Evolutionary conservation across 53 echinoderm and acorn worm species (phyloP).

Genomic region (Patiria pectinifera): DNA sequence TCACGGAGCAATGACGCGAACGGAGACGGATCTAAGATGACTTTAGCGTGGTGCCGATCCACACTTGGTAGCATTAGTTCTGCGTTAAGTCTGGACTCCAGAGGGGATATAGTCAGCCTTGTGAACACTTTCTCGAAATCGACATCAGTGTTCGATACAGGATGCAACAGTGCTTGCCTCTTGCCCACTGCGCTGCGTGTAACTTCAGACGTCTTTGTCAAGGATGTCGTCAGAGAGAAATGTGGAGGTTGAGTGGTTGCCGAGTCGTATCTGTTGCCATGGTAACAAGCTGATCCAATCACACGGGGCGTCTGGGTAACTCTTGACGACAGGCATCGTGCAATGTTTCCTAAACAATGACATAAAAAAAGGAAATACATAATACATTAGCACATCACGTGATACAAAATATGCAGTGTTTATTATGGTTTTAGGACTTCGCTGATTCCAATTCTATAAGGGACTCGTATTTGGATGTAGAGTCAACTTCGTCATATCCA

Average conservation of each 20-base stretch:
- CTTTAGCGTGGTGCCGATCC: neutral
- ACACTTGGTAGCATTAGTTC: constrained; percentile 39
- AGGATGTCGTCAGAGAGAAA: neutral
- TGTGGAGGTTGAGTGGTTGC: constrained; percentile 21
- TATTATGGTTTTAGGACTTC: too few species aligned
- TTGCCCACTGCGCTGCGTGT: neutral
- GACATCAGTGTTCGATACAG: neutral
- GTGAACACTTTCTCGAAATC: constrained; percentile 29
- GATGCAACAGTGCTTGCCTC: neutral
- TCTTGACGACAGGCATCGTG: constrained; percentile 28
- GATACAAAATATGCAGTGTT: too few species aligned
- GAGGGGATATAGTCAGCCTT: constrained; percentile 55
- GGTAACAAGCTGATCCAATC: neutral
- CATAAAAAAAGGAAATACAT: neutral
- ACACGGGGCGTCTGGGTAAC: constrained; percentile 2
- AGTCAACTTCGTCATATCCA: too few species aligned
- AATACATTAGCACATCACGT: neutral
- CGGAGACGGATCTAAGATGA: constrained; percentile 70
- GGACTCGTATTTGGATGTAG: too few species aligned
- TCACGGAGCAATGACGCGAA: constrained; percentile 37
- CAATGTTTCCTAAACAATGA: constrained; percentile 12
- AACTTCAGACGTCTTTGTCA: neutral
- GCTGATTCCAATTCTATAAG: too few species aligned
- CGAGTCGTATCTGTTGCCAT: neutral
- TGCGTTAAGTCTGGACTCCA: constrained; percentile 43